Percentiles rank a stretch among this genome's conserved stretches.
Evolutionary conservation across 2,888 invertebrate species (phyloP).

Genomic region (Mythimna loreyi): DNA sequence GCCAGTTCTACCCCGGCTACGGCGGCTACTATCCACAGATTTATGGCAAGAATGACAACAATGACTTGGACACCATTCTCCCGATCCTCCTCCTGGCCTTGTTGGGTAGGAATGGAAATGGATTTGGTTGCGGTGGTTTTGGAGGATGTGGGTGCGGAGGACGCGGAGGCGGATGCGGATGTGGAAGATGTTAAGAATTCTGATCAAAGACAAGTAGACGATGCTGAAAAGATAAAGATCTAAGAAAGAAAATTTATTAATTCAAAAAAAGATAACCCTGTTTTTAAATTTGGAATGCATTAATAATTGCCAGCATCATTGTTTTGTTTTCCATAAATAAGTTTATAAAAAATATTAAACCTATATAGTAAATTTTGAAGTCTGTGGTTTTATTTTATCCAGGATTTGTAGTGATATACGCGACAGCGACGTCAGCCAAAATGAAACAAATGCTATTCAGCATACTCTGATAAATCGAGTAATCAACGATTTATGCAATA

Average conservation of each 20-base stretch:
- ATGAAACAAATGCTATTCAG: slow-evolving; percentile 16
- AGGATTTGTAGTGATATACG: not conserved
- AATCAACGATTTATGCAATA: slow-evolving; percentile 35
- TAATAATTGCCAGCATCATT: not conserved
- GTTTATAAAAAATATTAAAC: slow-evolving; percentile 9
- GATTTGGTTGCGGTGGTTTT: slow-evolving; percentile 57
- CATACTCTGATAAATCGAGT: slow-evolving; percentile 18
- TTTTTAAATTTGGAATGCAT: slow-evolving; percentile 9
- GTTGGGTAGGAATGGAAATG: slow-evolving; percentile 58
- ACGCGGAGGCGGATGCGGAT: slow-evolving; percentile 46
- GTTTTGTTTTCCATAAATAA: slow-evolving; percentile 9
- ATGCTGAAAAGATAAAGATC: too few relatives aligned
- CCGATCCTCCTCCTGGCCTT: slow-evolving; percentile 72
- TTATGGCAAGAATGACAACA: slow-evolving; percentile 51
- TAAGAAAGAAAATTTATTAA: not conserved
- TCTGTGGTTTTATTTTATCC: slow-evolving; percentile 34
- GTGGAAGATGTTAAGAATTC: slow-evolving; percentile 38
- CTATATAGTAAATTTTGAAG: slow-evolving; percentile 2
- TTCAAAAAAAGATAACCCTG: not conserved
- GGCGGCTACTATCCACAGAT: slow-evolving; percentile 58
- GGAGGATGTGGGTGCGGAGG: slow-evolving; percentile 48
- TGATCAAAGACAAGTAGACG: slow-evolving; percentile 9
- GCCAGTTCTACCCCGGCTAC: slow-evolving; percentile 64
- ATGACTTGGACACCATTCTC: slow-evolving; percentile 70
- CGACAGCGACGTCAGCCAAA: not conserved